phyloP scores from a whole-genome alignment of 1,140 invertebrate species.

The Drosophila tani region DNA sequence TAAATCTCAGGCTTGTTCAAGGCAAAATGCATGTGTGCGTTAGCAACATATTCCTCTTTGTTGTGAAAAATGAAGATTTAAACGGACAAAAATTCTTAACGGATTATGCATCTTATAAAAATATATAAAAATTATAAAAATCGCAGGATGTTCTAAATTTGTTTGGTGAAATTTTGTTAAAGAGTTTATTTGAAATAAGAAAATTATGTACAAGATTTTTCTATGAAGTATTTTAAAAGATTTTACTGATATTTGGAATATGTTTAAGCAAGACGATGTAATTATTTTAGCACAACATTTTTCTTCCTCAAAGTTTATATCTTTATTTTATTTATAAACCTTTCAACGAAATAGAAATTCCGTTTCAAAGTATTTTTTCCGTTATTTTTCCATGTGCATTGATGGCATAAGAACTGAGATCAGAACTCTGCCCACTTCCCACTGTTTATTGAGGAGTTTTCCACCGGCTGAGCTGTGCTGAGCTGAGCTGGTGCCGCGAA shows the following conservation, averaged over 20 bases:
- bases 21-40: background rate
- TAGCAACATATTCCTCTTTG: background rate
- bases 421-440: conserved; percentile 34
- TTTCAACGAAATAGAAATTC: no score
- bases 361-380: background rate
- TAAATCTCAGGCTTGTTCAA: background rate
- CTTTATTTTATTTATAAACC: background rate
- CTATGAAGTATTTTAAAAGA: background rate
- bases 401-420: conserved; percentile 32
- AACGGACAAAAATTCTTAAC: background rate
- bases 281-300: no score
- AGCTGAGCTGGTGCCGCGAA: conserved; percentile 41
- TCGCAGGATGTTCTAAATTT: background rate
- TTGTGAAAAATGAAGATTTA: background rate
- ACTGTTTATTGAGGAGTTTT: conserved; percentile 47
- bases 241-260: background rate
- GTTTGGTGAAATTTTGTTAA: no score
- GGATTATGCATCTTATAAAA: background rate
- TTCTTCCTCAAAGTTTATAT: background rate
- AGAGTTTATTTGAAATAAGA: background rate
- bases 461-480: conserved; percentile 17
- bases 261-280: background rate
- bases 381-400: conserved; percentile 23
- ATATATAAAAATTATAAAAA: background rate
- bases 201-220: background rate